Evolutionary conservation across 2,797 vertebrate genomes (phyloP).

Genomic region (Mormyrus hasselquistii): DNA sequence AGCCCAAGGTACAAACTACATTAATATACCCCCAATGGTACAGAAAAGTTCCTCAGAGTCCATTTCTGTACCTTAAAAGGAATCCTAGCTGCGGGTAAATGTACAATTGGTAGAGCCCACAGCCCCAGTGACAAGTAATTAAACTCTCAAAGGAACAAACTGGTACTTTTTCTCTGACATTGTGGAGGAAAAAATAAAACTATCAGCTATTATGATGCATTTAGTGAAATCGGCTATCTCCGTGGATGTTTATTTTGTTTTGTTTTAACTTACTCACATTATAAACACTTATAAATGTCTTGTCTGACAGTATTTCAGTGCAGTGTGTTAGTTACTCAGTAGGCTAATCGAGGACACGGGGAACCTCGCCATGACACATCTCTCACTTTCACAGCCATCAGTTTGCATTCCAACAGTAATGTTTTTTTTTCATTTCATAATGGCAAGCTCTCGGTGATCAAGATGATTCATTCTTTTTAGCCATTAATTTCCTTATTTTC

Average conservation of each 20-base stretch:
- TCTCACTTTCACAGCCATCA: background rate
- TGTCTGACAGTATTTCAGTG: background rate
- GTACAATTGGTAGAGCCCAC: background rate
- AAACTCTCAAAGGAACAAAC: background rate
- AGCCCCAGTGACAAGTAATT: background rate
- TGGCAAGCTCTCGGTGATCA: background rate
- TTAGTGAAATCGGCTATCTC: background rate
- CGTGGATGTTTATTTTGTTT: background rate
- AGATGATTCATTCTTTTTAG: background rate
- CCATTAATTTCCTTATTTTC: background rate
- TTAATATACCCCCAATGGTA: background rate
- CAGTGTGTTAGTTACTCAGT: background rate
- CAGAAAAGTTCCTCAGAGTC: background rate
- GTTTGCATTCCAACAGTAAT: background rate
- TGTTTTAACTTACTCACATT: background rate
- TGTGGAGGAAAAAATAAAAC: background rate
- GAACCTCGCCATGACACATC: background rate
- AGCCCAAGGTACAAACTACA: background rate
- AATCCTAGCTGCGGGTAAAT: background rate
- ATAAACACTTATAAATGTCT: background rate
- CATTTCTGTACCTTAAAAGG: background rate
- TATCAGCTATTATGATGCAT: background rate
- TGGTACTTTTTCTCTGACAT: background rate
- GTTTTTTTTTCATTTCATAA: background rate
- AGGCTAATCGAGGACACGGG: background rate